Evolutionary conservation across 1,140 invertebrate species (phyloP).

Genomic region (Eupristina koningsbergeri): DNA sequence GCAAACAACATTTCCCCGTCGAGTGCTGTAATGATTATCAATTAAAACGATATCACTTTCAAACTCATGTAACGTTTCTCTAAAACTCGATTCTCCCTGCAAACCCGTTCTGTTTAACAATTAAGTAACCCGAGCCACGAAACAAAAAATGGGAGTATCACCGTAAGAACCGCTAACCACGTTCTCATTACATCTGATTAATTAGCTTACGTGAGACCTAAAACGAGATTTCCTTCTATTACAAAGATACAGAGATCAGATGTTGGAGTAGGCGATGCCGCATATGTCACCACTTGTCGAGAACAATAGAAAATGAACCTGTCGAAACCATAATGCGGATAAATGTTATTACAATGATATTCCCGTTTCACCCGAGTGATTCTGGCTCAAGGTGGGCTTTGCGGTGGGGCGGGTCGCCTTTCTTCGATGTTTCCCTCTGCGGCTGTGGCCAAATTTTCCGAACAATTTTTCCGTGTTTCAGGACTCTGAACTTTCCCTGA

Average conservation of each 20-base stretch:
- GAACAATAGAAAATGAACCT: constrained; percentile 17
- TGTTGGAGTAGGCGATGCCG: not conserved
- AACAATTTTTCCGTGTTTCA: not conserved
- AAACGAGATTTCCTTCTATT: not conserved
- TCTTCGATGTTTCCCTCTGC: not conserved
- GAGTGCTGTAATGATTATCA: not conserved
- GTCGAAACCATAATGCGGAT: constrained; percentile 13
- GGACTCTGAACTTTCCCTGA: not conserved
- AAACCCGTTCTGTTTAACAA: not conserved
- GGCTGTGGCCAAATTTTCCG: not conserved
- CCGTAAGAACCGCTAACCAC: not conserved
- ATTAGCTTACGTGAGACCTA: not conserved
- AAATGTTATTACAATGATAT: constrained; percentile 39
- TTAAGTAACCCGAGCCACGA: not conserved
- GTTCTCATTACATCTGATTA: constrained; percentile 3
- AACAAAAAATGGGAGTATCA: not conserved
- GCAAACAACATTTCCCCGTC: not conserved
- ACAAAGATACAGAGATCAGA: not conserved
- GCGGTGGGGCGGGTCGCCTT: constrained; percentile 34
- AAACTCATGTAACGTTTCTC: not conserved
- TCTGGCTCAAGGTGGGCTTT: constrained; percentile 69
- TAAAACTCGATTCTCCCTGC: not conserved
- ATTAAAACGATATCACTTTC: not conserved
- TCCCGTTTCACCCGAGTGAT: constrained; percentile 67
- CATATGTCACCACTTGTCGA: not conserved